Evolutionary conservation across 2,888 invertebrate genomes (phyloP), one percentile per base, ranked within the genome.

Genomic region (Patella caerulea): DNA sequence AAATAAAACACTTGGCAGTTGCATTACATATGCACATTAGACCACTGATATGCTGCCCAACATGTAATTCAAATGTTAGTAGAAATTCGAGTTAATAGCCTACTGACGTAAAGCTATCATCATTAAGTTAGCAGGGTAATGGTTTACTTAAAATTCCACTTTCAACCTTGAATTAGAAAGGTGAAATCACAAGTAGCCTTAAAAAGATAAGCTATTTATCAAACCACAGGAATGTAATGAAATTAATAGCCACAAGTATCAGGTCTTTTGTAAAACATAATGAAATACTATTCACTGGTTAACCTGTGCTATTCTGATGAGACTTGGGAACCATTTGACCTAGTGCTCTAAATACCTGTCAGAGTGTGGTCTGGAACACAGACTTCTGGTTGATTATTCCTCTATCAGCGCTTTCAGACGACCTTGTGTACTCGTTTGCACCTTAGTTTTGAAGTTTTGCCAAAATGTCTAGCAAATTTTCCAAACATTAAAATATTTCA

Each of bases 331-430:
- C 14, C 24, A 65, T 65, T 24, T 65, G 65, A 65, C 65, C 65
- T 65, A 65, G 65, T 65, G 65, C 65, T 65, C 65, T 65, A 65
- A 65, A 65, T 65, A 24, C 65, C 65, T 65, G 19, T 65, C 24
- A 24, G 19, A 65, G 24, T 24, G 12, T 24, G 19, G 65, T 65
- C 65, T 65, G 65, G 65, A 65, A 24, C 65, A 65, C 19, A 65
- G 24, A 24, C 65, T 65, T 24, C 24, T 65, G 65, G 65, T 24
- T 24, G 24, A 65, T 65, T 65, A 65, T 65, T 24, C 19, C 24
- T 24, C 19, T 65, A 65, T 65, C 65, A 65, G 24, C 65, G 19
- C 19, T 65, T 65, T 65, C 65, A 65, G 19, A 65, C 24, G 65
- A 65, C 65, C 65, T 65, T 65, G 12, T 65, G 65, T 65, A 65